Percentiles rank a stretch among this genome's conserved stretches.
phyloP scores from a whole-genome alignment of 2,797 vertebrate species.

The Malacoraja senta region DNA sequence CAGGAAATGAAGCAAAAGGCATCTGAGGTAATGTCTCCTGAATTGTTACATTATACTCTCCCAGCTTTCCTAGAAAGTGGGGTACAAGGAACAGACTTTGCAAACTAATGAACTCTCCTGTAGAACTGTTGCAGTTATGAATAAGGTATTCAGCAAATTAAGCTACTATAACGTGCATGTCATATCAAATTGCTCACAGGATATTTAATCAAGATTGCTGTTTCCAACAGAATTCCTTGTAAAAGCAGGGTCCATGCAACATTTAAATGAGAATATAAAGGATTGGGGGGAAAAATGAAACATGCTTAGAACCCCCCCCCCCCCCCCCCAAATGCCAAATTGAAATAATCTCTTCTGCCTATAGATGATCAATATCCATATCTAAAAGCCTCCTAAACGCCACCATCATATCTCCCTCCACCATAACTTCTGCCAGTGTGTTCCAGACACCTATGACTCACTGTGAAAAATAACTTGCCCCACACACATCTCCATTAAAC shows the following conservation, averaged over 20 bases:
- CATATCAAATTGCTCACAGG: background rate
- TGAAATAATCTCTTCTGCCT: too few relatives aligned
- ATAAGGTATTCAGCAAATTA: background rate
- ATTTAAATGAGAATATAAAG: background rate
- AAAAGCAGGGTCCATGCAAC: background rate
- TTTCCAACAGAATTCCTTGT: background rate
- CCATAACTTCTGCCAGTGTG: too few relatives aligned
- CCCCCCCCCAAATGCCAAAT: too few relatives aligned
- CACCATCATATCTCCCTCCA: too few relatives aligned
- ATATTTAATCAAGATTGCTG: background rate
- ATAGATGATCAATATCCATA: too few relatives aligned
- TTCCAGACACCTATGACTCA: too few relatives aligned
- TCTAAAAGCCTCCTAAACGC: too few relatives aligned
- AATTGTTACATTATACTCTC: constrained; percentile 32
- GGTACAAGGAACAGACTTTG: background rate
- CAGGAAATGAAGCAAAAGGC: constrained; percentile 72
- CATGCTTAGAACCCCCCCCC: too few relatives aligned
- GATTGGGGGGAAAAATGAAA: background rate
- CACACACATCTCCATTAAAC: too few relatives aligned
- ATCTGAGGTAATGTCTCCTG: constrained; percentile 65
- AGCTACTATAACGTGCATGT: background rate
- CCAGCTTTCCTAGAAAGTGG: background rate
- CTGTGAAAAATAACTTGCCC: too few relatives aligned
- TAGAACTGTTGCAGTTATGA: background rate
- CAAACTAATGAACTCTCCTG: background rate